Conservation (phyloP, 2,797 vertebrate genomes). For the Manis crassicaudata region DNA sequence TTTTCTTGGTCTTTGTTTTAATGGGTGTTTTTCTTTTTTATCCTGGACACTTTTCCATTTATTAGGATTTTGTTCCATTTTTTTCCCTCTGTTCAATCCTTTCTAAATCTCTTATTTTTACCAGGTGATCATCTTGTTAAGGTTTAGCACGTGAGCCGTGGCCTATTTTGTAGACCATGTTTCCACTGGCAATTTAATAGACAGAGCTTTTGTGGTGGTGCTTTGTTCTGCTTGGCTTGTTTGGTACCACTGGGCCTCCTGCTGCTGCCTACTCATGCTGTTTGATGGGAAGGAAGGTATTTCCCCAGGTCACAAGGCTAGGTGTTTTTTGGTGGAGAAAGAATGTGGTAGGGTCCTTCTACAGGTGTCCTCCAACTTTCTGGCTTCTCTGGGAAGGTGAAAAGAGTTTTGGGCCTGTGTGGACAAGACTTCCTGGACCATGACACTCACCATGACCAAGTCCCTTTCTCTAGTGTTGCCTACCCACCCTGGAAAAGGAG, state of each 20-base stretch:
- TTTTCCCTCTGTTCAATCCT: not conserved
- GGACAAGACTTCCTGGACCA: not conserved
- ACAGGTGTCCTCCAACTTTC: not conserved
- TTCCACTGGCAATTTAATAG: not conserved
- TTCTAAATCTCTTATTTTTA: not conserved
- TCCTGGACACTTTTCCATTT: not conserved
- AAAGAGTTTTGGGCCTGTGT: not conserved
- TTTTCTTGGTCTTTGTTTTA: not conserved
- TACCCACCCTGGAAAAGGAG: not conserved
- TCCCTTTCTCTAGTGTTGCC: not conserved
- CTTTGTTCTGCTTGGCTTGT: not conserved
- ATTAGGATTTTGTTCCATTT: no score
- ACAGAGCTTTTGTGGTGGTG: not conserved
- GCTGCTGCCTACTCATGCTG: not conserved
- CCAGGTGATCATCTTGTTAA: not conserved
- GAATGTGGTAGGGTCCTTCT: no score
- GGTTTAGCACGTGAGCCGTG: not conserved
- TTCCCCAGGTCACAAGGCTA: not conserved
- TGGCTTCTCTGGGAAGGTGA: not conserved
- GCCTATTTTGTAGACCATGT: not conserved
- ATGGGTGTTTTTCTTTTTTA: not conserved
- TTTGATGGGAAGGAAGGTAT: not conserved
- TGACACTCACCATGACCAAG: not conserved
- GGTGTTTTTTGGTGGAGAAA: not conserved
- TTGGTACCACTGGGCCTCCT: not conserved